Conservation (phyloP, 2,113 vertebrate genomes). For the Sigmodon hispidus region DNA sequence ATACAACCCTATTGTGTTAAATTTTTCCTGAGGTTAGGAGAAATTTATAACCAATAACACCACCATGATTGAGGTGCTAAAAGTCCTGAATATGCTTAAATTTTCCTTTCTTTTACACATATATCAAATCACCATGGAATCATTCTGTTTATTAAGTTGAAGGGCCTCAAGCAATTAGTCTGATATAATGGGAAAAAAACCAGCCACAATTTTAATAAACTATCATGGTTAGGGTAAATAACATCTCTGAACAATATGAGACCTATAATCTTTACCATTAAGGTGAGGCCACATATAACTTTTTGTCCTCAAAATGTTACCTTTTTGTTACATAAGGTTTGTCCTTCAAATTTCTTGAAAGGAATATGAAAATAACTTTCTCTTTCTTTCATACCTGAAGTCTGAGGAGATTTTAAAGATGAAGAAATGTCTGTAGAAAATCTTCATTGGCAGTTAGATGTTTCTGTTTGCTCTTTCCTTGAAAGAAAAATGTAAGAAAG, state of each 20-base stretch:
- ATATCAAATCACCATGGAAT: neutral
- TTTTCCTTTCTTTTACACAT: neutral
- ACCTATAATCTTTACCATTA: neutral
- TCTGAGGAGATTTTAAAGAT: constrained; percentile 31
- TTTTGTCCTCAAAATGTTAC: constrained; percentile 39
- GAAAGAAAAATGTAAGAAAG: constrained; percentile 52
- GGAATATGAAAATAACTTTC: neutral
- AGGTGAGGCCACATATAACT: neutral
- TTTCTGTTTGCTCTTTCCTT: neutral
- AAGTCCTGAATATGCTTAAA: constrained; percentile 15
- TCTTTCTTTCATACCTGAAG: neutral
- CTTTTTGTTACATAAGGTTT: constrained; percentile 31
- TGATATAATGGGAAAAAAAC: neutral
- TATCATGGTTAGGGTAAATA: neutral
- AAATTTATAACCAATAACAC: neutral
- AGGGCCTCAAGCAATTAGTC: neutral
- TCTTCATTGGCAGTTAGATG: constrained; percentile 39
- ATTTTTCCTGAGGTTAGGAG: constrained; percentile 6
- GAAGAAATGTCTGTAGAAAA: constrained; percentile 25
- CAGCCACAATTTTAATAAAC: neutral
- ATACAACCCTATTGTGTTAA: constrained; percentile 3
- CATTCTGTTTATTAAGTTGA: constrained; percentile 16
- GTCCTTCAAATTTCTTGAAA: constrained; percentile 30
- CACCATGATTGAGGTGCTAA: neutral
- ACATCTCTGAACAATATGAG: constrained; percentile 8